These are phyloP conservation scores for Leptinotarsa peninsularis DNA, from an alignment of 2,888 invertebrate species.

Conservation along the genomic window DNA sequence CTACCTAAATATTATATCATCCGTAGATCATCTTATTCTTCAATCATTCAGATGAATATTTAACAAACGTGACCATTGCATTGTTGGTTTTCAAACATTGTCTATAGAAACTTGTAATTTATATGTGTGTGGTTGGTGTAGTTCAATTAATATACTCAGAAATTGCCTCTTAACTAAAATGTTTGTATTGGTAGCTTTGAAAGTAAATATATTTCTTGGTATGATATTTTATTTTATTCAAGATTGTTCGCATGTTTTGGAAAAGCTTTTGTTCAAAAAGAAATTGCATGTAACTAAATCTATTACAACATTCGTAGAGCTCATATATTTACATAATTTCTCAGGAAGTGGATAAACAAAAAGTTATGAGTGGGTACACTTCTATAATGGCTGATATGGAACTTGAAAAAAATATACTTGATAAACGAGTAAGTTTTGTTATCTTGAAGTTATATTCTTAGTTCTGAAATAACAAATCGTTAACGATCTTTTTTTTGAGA, in stretches of 20 bases:
- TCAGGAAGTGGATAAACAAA: slow-evolving; percentile 30
- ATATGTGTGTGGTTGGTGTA: background rate
- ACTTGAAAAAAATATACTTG: slow-evolving; percentile 41
- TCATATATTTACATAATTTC: slow-evolving; percentile 6
- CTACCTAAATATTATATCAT: too few species aligned
- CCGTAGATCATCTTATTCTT: too few species aligned
- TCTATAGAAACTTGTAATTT: background rate
- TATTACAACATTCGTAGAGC: background rate
- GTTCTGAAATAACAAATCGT: background rate
- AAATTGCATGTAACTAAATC: slow-evolving; percentile 25
- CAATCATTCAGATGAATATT: background rate
- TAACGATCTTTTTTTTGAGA: background rate
- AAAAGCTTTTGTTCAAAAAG: slow-evolving; percentile 3
- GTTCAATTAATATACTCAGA: background rate
- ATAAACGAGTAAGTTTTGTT: slow-evolving; percentile 41
- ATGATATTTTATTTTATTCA: slow-evolving; percentile 6
- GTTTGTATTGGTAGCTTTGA: slow-evolving; percentile 12
- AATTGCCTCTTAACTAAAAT: background rate
- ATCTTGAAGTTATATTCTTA: slow-evolving; percentile 4
- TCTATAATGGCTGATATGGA: slow-evolving; percentile 44
- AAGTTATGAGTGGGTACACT: slow-evolving; percentile 18
- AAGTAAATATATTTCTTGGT: slow-evolving; percentile 21
- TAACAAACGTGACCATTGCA: background rate
- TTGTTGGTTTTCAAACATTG: too few species aligned
- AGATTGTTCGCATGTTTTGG: slow-evolving; percentile 15